Evolutionary conservation across 2,113 vertebrate species (phyloP).

Genomic region (Aspiorhynchus laticeps): DNA sequence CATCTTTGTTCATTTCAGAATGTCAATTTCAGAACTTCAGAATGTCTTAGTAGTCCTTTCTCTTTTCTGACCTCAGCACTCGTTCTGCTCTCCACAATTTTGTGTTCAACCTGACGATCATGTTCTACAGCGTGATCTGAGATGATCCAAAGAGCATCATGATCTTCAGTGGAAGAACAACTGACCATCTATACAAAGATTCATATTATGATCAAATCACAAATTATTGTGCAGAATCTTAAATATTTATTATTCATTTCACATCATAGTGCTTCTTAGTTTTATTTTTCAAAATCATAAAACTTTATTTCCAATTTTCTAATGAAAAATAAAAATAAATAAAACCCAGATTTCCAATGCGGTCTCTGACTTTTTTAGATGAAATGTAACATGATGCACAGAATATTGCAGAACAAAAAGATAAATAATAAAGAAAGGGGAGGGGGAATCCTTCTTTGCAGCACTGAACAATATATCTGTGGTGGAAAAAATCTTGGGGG

Average conservation of each 20-base stretch:
- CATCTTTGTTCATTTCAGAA: neutral
- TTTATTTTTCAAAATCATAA: neutral
- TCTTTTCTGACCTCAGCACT: neutral
- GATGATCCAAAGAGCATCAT: neutral
- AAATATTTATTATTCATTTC: neutral
- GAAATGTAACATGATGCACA: neutral
- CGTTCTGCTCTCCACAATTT: neutral
- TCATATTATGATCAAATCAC: neutral
- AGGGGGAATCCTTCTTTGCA: neutral
- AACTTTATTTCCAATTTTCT: no score
- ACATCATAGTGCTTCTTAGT: neutral
- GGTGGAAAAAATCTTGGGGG: neutral
- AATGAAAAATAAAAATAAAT: no score
- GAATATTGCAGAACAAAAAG: neutral
- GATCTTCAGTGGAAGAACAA: neutral
- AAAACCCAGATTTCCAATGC: neutral
- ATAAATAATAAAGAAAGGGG: neutral
- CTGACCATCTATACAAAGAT: neutral
- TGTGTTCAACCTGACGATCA: neutral
- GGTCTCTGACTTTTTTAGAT: neutral
- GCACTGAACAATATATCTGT: neutral
- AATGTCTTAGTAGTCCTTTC: neutral
- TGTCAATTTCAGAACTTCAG: neutral
- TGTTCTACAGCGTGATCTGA: neutral
- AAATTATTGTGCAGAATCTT: neutral